Percentiles rank a stretch among this genome's conserved stretches.
These are phyloP conservation scores for Holcopasites calliopsidis DNA, from an alignment of 1,140 invertebrate genomes.

Conservation along the genomic window DNA sequence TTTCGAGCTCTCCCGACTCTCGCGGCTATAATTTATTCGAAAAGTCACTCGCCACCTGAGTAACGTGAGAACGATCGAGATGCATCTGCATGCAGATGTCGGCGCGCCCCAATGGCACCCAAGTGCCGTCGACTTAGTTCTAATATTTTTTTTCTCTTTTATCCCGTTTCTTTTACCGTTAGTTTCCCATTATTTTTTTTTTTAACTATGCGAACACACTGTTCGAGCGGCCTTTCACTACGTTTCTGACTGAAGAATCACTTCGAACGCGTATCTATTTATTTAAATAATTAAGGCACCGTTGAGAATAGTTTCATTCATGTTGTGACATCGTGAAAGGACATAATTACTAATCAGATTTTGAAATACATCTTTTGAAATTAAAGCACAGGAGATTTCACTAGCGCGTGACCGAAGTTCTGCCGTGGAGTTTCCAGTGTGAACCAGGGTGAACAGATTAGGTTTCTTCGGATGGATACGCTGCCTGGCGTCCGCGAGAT, in stretches of 20 bases:
- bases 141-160: constrained; percentile 31
- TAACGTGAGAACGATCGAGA: constrained; percentile 71
- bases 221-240: constrained; percentile 18
- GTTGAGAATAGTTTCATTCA: no score
- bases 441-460: constrained; percentile 55
- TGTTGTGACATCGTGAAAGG: no score
- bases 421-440: constrained; percentile 50
- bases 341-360: no score
- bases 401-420: constrained; percentile 57
- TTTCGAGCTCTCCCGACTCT: constrained; percentile 60
- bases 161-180: not conserved
- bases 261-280: no score
- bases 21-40: constrained; percentile 70
- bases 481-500: constrained; percentile 59
- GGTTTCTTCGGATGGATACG: constrained; percentile 63
- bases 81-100: constrained; percentile 67
- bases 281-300: no score
- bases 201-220: not conserved
- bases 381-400: constrained; percentile 47
- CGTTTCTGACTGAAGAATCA: no score
- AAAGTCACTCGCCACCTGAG: constrained; percentile 69
- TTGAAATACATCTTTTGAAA: constrained; percentile 5
- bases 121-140: constrained; percentile 37
- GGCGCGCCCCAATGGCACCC: constrained; percentile 56
- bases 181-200: not conserved